Evolutionary conservation across 2,113 vertebrate genomes (phyloP).

Genomic region (Apeltes quadracus): DNA sequence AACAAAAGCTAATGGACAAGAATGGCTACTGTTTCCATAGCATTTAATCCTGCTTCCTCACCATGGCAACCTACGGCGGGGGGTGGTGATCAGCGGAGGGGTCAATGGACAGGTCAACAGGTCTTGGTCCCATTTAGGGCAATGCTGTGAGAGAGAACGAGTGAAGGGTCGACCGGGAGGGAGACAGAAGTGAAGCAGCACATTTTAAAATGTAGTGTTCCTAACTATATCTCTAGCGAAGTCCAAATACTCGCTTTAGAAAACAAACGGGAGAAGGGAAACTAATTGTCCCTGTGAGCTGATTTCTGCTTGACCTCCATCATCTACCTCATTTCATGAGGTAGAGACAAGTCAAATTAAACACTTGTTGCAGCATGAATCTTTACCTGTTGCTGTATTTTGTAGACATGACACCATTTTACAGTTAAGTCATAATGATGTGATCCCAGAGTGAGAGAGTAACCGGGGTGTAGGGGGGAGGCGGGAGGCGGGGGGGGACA

Average conservation of each 20-base stretch:
- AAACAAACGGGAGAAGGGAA: slow-evolving; percentile 5
- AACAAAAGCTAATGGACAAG: slow-evolving; percentile 60
- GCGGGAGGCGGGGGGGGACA: slow-evolving; percentile 46
- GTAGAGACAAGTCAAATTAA: slow-evolving; percentile 20
- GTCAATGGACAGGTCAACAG: slow-evolving; percentile 62
- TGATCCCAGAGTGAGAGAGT: slow-evolving; percentile 29
- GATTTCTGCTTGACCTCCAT: not conserved
- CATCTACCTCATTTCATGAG: too few species aligned
- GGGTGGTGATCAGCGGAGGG: slow-evolving; percentile 63
- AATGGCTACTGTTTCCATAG: slow-evolving; percentile 75
- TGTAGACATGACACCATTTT: slow-evolving; percentile 42
- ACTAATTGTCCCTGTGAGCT: slow-evolving; percentile 4
- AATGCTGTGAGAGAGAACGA: slow-evolving; percentile 43
- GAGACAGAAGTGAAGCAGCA: not conserved
- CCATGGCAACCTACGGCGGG: slow-evolving; percentile 56
- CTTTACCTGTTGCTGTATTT: not conserved
- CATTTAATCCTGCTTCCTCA: slow-evolving; percentile 72
- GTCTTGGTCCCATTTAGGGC: slow-evolving; percentile 48
- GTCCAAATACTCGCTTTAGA: slow-evolving; percentile 42
- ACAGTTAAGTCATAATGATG: slow-evolving; percentile 54
- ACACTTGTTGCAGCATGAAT: slow-evolving; percentile 19
- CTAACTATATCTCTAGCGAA: slow-evolving; percentile 44
- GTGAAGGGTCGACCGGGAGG: slow-evolving; percentile 32
- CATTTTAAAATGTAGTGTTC: slow-evolving; percentile 16
- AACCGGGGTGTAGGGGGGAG: not conserved